These are phyloP conservation scores for Ursus arctos DNA, from an alignment of 2,113 vertebrate species.

Conservation along the genomic window DNA sequence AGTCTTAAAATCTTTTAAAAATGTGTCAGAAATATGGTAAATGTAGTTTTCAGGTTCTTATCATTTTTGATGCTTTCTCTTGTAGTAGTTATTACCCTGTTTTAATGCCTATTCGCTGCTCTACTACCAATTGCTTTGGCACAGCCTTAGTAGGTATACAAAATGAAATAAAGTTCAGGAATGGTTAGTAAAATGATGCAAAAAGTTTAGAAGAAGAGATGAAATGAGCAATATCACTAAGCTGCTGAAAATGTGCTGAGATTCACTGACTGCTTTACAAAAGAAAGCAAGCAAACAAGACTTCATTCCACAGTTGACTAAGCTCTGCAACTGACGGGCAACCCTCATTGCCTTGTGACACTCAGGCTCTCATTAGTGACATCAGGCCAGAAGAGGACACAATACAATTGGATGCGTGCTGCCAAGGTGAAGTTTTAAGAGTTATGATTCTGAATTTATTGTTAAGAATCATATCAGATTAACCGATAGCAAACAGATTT, in stretches of 20 bases:
- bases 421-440: slow-evolving; percentile 81
- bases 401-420: slow-evolving; percentile 70
- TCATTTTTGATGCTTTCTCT: not conserved
- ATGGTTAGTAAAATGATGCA: slow-evolving; percentile 34
- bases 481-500: slow-evolving; percentile 75
- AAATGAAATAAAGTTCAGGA: not conserved
- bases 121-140: not conserved
- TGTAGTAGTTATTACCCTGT: not conserved
- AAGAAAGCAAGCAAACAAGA: slow-evolving; percentile 79
- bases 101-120: slow-evolving; percentile 37
- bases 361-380: slow-evolving; percentile 66
- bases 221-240: slow-evolving; percentile 57
- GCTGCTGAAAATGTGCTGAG: not conserved
- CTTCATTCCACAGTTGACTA: slow-evolving; percentile 84
- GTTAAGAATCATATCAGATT: slow-evolving; percentile 76
- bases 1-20: not conserved
- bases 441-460: slow-evolving; percentile 76
- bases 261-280: slow-evolving; percentile 72
- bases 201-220: slow-evolving; percentile 58
- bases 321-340: slow-evolving; percentile 60
- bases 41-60: not conserved
- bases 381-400: slow-evolving; percentile 76
- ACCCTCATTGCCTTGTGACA: slow-evolving; percentile 67
- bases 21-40: slow-evolving; percentile 3
- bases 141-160: not conserved